Evolutionary conservation across 1,140 invertebrate species (phyloP), one percentile per base, ranked within the genome.

Genomic region (Euschistus heros): DNA sequence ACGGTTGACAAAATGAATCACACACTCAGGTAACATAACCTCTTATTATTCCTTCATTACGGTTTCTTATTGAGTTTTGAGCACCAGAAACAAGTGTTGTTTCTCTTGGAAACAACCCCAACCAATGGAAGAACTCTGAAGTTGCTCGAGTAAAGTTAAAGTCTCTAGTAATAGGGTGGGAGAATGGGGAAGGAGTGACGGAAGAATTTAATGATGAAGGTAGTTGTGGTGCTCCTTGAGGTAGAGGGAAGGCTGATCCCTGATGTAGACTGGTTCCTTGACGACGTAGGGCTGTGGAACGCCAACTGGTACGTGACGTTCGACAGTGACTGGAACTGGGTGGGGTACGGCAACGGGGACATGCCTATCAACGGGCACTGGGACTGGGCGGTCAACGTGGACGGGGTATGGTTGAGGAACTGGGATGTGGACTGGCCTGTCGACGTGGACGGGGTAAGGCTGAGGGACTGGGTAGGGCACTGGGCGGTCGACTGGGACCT

Each of bases 221-320:
- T 27, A 27, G 26, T 20, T 4, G 6, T 8, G 6, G 18, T 24
- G 22, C 5, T 54, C 7, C 4, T 20, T 17, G 2, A 5, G 5
- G 18, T 24, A 26, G 18, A 6, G 7, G 7, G 15, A 4, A 7
- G 18, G 54, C 4, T 57, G 54, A 26, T 57, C 54, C 14, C 14
- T 57, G 68, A 69, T 61, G 7, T 67, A 68, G 5, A 71, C 66
- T 14, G 67, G 66, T 47, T 71, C 69, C 62, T 68, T 61, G 22
- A 71, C 69, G 18, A 67, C 44, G 65, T 68, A 67, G 15, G 70
- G 70, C 44, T 68, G 66, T 2, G 69, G 69, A 17, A 69, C 66
- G 13, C 72, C 82, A 79, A 78, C 76, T 22, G 80, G 83, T 6
- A 86, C 77, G 69, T 82, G 81, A 70, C 86, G 86, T 68, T 84